Evolutionary conservation across 2,888 invertebrate genomes (phyloP), one percentile per base, ranked within the genome.

Genomic region (Lithophane semibrunnea): DNA sequence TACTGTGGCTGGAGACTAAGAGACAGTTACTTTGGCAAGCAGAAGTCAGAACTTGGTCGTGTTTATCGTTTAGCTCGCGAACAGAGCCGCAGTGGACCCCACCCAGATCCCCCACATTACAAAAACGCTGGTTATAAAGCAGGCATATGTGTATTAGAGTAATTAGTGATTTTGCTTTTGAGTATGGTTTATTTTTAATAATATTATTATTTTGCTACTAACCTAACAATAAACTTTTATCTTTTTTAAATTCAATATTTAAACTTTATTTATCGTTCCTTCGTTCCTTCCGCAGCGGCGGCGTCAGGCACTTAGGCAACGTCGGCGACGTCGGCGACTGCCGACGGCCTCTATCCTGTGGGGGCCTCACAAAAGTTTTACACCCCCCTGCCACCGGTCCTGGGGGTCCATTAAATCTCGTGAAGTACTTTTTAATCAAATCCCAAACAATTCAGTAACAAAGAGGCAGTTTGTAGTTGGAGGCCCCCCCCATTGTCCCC

Each of bases 1-100:
- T 72, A 73, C 77, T 79, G 63, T 52, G 81, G 81, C 56, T 81
- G 81, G 81, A 80, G 81, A 65, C 21, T 80, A 18, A 80, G 73
- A n/a, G 81, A 82, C 3, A 76, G 80, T 70, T 73, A n/a, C 37
- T 70, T 73, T 49, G 8, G 29, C 47, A 49, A 13, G 2, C 44
- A 37, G 37, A 52, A 4, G 13, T 52, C 76, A 5, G 3, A 47
- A 73, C n/a, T 73, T 18, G 81, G 81, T 61, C 66, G 81, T 63
- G 73, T 82, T 18, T 76, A 70, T 67, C n/a, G 8, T 21, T 60
- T 82, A 60, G 61, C 52, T 37, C 81, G 73, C 10, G 81, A 73
- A 42, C 16, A 13, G 18, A 70, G 81, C 65, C 81, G 66, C n/a
- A 70, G 52, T 13, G 81, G 81, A 29, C 73, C 81, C 7, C 24